phyloP scores from a whole-genome alignment of 1,140 invertebrate species.

The Acyrthosiphon pisum region DNA sequence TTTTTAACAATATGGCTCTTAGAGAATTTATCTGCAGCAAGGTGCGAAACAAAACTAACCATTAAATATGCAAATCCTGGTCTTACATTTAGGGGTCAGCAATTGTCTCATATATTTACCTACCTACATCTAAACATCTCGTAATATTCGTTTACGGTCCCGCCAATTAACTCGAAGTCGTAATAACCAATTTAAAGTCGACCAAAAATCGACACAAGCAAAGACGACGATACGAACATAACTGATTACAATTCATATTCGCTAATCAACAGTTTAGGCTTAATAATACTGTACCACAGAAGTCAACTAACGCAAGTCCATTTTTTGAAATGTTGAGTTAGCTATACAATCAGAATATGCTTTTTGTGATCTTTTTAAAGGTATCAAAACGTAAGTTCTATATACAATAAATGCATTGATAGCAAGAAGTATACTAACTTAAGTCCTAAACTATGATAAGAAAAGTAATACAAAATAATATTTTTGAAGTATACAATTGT shows the following conservation, averaged over 20 bases:
- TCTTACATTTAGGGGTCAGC: conserved; percentile 35
- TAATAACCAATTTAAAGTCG: neutral
- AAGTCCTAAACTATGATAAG: too few relatives aligned
- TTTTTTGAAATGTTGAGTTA: too few relatives aligned
- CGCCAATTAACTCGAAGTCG: neutral
- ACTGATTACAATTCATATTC: neutral
- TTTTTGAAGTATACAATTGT: too few relatives aligned
- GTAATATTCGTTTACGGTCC: neutral
- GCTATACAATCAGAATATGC: too few relatives aligned
- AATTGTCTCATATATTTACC: neutral
- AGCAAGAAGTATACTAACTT: too few relatives aligned
- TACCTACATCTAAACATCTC: neutral
- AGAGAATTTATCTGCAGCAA: neutral
- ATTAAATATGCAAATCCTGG: conserved; percentile 34
- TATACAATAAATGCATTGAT: too few relatives aligned
- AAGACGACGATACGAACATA: neutral
- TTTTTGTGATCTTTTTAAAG: too few relatives aligned
- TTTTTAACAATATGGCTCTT: neutral
- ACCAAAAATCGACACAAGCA: neutral
- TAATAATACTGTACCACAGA: neutral
- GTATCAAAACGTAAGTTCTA: too few relatives aligned
- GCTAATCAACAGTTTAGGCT: neutral
- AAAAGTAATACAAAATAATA: too few relatives aligned
- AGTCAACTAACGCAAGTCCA: too few relatives aligned
- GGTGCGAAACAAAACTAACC: neutral